These are phyloP conservation scores for Phrynocephalus versicolor DNA, from an alignment of 2,113 vertebrate genomes.

Conservation along the genomic window DNA sequence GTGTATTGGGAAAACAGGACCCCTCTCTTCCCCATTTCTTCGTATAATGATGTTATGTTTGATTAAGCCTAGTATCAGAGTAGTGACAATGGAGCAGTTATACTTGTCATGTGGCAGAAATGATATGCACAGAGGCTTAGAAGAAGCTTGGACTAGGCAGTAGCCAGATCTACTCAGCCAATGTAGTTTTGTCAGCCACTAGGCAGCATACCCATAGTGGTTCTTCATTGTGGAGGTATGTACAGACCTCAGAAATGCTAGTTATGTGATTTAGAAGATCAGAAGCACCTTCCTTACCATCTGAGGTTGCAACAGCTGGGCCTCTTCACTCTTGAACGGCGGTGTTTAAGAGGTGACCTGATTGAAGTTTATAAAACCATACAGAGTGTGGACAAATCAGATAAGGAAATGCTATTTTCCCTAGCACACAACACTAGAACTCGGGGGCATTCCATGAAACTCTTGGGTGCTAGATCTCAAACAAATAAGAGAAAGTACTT, in stretches of 20 bases:
- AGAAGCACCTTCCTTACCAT: too few species aligned
- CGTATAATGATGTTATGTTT: background rate
- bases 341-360: conserved; percentile 24
- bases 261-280: conserved; percentile 17
- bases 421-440: too few species aligned
- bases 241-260: background rate
- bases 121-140: too few species aligned
- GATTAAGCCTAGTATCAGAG: background rate
- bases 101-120: background rate
- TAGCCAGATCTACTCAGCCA: background rate
- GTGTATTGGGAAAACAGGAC: too few species aligned
- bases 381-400: too few species aligned
- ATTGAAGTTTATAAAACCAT: too few species aligned
- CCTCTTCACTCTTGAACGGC: too few species aligned
- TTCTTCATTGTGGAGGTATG: background rate
- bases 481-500: too few species aligned
- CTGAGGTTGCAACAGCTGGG: too few species aligned
- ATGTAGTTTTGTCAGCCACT: background rate
- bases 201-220: background rate
- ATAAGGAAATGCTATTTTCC: too few species aligned
- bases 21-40: background rate
- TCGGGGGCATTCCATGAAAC: too few species aligned
- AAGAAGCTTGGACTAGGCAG: background rate
- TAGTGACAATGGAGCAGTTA: background rate
- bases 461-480: too few species aligned